Conservation (phyloP, 2,113 vertebrate species). For the Silurus meridionalis region DNA sequence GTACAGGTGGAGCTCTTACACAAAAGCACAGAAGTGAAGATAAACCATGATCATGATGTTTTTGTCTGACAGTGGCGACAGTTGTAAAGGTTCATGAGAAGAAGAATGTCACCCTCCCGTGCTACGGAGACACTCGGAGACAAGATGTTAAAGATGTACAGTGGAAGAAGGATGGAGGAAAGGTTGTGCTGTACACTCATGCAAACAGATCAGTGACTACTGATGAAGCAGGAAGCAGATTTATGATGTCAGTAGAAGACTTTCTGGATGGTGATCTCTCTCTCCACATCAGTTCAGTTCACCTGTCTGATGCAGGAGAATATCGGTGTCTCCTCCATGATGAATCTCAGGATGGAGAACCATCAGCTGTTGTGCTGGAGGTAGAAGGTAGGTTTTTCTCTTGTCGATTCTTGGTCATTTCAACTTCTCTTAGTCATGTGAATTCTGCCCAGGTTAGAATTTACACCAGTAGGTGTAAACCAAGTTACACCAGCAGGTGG, state of each 20-base stretch:
- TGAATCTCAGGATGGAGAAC: too few species aligned
- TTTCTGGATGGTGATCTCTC: background rate
- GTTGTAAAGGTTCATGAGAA: background rate
- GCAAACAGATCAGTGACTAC: background rate
- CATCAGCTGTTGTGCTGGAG: too few species aligned
- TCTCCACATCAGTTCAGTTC: too few species aligned
- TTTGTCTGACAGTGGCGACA: background rate
- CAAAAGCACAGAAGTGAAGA: background rate
- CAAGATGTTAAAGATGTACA: background rate
- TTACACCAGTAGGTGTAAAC: too few species aligned
- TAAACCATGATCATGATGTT: background rate
- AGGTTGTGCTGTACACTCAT: background rate
- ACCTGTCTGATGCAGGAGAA: too few species aligned
- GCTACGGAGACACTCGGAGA: slow-evolving; percentile 10
- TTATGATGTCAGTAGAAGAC: background rate
- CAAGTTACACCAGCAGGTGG: too few species aligned
- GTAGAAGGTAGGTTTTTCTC: too few species aligned
- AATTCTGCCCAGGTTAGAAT: too few species aligned
- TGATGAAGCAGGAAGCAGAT: background rate
- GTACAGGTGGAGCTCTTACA: background rate
- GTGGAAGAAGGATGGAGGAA: slow-evolving; percentile 2
- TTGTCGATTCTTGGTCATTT: too few species aligned
- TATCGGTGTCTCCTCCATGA: too few species aligned
- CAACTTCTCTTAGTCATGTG: too few species aligned
- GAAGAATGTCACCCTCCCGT: slow-evolving; percentile 1